Evolutionary conservation across 2,888 invertebrate genomes (phyloP), one percentile per base, ranked within the genome.

Genomic region (Pyrrhosoma nymphula): DNA sequence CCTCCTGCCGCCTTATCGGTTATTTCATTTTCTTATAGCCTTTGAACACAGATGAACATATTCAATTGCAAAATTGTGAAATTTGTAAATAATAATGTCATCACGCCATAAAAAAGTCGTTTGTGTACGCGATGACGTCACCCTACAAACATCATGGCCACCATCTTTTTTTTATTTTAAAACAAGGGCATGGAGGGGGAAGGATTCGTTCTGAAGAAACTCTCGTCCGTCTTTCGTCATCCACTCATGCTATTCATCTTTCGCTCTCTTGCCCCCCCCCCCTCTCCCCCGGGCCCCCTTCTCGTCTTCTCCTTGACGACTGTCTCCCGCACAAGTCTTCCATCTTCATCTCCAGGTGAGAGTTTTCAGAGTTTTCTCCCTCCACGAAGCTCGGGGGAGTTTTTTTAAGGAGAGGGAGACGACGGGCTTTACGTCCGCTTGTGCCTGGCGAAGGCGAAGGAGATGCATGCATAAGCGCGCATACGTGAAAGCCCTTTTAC

Each of bases 331-430:
- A 82, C 35, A 69, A 82, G 82, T 82, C 82, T n/a, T 82, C 35
- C 82, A 82, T 82, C 82, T 82, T 82, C 82, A 82, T 82, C 82
- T 82, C 82, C 82, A 35, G 82, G 30, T 82, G 82, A 82, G 82
- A 30, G 35, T 82, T 82, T 82, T 82, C 8, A 35, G 35, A 82
- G 82, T 82, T 82, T 18, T 82, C 16, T 16, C 35, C n/a, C 35
- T 16, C 26, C 69, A n/a, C 82, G 60, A 60, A 14, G 14, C 82
- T 35, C 10, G 35, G 30, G n/a, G 82, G 35, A 6, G 26, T 4
- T 16, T 47, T 47, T 16, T 3, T 3, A 60, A 20, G 16, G 60
- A 20, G 60, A 60, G 1, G 60, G 60, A 47, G 47, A 60, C 20
- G 16, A 26, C 35, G 82, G 26, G 35, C 82, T 82, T 82, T 35